Percentiles rank a stretch among this genome's conserved stretches.
Evolutionary conservation across 2,888 invertebrate genomes (phyloP).

Genomic region (Dascillus cervinus): DNA sequence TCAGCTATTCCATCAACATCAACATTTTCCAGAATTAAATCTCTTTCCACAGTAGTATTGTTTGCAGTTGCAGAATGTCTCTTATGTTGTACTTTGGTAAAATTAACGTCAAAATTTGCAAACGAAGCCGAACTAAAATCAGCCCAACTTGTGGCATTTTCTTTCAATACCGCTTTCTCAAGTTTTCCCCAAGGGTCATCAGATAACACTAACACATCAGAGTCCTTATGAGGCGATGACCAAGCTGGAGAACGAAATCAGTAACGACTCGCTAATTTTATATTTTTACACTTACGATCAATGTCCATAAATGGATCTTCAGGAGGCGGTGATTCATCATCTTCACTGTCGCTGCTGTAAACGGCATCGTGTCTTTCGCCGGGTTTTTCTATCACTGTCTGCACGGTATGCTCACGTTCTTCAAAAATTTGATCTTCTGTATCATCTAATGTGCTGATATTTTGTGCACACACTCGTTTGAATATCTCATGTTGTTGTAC

Average conservation of each 20-base stretch:
- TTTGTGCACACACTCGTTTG: conserved; percentile 48
- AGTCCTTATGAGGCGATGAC: conserved; percentile 25
- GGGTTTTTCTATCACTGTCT: conserved; percentile 44
- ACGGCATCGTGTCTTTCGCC: conserved; percentile 34
- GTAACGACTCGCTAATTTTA: neutral
- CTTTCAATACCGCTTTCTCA: conserved; percentile 17
- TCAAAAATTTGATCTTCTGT: conserved; percentile 41
- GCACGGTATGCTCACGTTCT: conserved; percentile 43
- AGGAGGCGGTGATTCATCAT: conserved; percentile 33
- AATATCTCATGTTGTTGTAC: conserved; percentile 50
- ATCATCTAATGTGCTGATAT: conserved; percentile 37
- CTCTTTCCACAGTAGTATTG: conserved; percentile 16
- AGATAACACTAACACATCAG: conserved; percentile 10
- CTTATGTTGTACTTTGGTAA: conserved; percentile 14
- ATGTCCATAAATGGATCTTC: conserved; percentile 41
- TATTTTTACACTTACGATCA: conserved; percentile 40
- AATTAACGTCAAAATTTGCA: conserved; percentile 29
- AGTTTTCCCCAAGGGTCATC: conserved; percentile 32
- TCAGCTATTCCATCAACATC: conserved; percentile 16
- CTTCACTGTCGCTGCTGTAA: conserved; percentile 46
- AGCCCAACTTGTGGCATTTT: conserved; percentile 35
- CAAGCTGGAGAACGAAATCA: conserved; percentile 29
- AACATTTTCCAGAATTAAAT: conserved; percentile 26
- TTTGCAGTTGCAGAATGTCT: conserved; percentile 1
- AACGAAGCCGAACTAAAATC: conserved; percentile 38